Percentiles rank a stretch among this genome's conserved stretches.
Conservation (phyloP, 2,888 invertebrate species). For the Chrysolina haemoptera region DNA sequence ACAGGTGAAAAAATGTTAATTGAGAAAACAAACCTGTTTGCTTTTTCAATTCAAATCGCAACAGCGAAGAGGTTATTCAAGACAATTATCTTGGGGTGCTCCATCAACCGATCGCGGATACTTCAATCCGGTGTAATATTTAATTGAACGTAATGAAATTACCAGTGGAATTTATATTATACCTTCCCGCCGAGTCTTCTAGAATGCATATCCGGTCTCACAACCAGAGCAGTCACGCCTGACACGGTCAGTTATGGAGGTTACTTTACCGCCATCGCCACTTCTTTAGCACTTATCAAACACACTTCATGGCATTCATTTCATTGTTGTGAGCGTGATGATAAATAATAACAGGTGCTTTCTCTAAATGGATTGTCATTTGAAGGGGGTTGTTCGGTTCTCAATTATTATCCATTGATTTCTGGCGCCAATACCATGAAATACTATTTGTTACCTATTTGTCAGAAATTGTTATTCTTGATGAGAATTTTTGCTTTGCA, state of each 20-base stretch:
- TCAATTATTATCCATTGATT: neutral
- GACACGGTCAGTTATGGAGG: slow-evolving; percentile 66
- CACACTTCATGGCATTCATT: slow-evolving; percentile 23
- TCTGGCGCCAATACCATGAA: too few relatives aligned
- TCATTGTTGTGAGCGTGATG: slow-evolving; percentile 14
- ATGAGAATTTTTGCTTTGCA: too few relatives aligned
- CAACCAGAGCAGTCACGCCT: slow-evolving; percentile 65
- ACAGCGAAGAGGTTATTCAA: too few relatives aligned
- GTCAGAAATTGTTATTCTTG: too few relatives aligned
- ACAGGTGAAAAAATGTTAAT: too few relatives aligned
- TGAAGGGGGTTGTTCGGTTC: neutral
- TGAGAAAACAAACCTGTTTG: too few relatives aligned
- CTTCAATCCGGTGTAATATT: slow-evolving; percentile 5
- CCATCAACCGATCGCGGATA: neutral
- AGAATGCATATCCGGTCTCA: slow-evolving; percentile 64
- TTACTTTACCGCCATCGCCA: slow-evolving; percentile 41
- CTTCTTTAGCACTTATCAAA: slow-evolving; percentile 34
- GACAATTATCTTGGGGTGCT: too few relatives aligned
- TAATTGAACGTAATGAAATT: slow-evolving; percentile 18
- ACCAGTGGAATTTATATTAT: slow-evolving; percentile 10
- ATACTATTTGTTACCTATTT: too few relatives aligned
- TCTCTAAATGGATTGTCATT: neutral
- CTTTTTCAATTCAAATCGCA: too few relatives aligned
- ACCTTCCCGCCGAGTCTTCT: slow-evolving; percentile 15
- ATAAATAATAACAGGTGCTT: slow-evolving; percentile 11